Conservation (phyloP, 2,113 vertebrate genomes). For the Zosterops lateralis region DNA sequence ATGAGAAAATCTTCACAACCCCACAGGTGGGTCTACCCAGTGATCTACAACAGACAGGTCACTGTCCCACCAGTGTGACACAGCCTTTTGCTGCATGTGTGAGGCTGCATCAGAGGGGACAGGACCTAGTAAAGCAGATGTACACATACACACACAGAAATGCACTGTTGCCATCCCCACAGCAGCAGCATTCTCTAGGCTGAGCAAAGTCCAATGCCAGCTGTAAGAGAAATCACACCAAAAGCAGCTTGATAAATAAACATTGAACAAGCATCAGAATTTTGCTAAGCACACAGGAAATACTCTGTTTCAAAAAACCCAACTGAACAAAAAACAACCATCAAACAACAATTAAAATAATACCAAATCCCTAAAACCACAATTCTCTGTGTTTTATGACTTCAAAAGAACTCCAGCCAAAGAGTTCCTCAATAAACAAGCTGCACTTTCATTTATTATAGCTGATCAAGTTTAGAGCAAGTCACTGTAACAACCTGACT, state of each 20-base stretch:
- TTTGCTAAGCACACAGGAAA: background rate
- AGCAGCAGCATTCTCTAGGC: background rate
- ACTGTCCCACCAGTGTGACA: background rate
- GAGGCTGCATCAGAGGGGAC: background rate
- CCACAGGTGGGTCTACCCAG: background rate
- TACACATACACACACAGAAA: background rate
- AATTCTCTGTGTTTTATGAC: background rate
- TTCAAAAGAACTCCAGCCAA: background rate
- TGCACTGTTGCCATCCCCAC: background rate
- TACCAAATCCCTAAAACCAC: background rate
- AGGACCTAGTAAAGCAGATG: accelerated
- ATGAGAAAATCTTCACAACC: background rate
- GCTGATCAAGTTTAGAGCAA: background rate
- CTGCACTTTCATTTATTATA: background rate
- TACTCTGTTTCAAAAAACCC: background rate
- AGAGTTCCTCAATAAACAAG: background rate
- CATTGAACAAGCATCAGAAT: background rate
- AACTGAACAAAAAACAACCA: background rate
- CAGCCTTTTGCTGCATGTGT: background rate
- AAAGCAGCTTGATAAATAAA: background rate
- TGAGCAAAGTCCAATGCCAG: background rate
- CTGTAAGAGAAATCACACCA: background rate
- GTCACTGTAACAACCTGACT: background rate
- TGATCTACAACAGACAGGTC: background rate
- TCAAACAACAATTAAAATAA: background rate